These are phyloP conservation scores for Melanophora roralis DNA, from an alignment of 2,888 invertebrate species.

Conservation along the genomic window DNA sequence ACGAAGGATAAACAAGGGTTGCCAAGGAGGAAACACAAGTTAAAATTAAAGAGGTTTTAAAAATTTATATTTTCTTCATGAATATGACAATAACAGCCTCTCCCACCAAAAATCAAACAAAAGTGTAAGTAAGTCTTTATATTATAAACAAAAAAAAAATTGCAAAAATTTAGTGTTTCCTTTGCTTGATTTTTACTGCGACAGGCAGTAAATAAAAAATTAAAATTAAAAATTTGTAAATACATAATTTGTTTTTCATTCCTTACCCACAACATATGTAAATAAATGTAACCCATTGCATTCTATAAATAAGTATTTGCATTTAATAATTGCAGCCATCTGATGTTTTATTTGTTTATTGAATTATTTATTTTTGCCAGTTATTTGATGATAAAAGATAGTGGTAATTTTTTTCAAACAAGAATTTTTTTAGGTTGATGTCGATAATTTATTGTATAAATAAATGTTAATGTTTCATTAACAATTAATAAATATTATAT, in stretches of 20 bases:
- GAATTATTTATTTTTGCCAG: constrained; percentile 22
- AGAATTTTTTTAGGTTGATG: not conserved
- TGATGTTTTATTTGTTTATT: constrained; percentile 33
- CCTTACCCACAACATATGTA: not conserved
- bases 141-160: too few relatives aligned
- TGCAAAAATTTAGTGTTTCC: too few relatives aligned
- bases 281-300: constrained; percentile 16
- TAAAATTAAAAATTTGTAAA: too few relatives aligned
- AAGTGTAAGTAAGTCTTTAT: too few relatives aligned
- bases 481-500: too few relatives aligned
- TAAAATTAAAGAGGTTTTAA: not conserved
- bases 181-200: too few relatives aligned
- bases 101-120: too few relatives aligned
- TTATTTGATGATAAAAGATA: not conserved
- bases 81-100: too few relatives aligned
- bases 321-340: constrained; percentile 14
- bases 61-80: not conserved
- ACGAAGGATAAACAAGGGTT: too few relatives aligned
- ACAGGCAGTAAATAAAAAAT: too few relatives aligned
- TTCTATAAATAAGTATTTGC: constrained; percentile 13
- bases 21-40: too few relatives aligned
- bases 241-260: not conserved
- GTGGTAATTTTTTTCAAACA: constrained; percentile 6
- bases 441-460: not conserved
- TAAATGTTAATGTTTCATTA: not conserved